A percentile compares a stretch with the other conserved stretches of the same genome.
Conservation (phyloP, 2,113 vertebrate genomes). For the Pelecanoides urinatrix region DNA sequence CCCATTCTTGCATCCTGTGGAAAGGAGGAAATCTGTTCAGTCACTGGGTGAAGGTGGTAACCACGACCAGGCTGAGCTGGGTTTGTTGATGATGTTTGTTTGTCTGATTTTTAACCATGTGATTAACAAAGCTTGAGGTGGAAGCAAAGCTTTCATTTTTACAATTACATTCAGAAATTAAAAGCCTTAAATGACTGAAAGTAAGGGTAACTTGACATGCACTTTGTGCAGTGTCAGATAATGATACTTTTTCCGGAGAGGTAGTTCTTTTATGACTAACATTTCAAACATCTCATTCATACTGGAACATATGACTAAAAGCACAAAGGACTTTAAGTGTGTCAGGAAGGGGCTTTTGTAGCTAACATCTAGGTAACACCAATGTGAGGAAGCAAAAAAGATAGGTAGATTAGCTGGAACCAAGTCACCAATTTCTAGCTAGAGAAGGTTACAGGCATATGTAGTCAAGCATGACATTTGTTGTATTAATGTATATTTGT, state of each 20-base stretch:
- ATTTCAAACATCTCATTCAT: background rate
- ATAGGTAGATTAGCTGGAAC: background rate
- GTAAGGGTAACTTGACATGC: background rate
- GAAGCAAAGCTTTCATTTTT: slow-evolving; percentile 36
- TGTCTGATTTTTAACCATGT: background rate
- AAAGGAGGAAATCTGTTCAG: background rate
- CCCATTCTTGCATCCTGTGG: background rate
- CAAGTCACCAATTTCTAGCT: background rate
- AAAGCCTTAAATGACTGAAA: slow-evolving; percentile 25
- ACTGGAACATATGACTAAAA: background rate
- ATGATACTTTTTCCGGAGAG: slow-evolving; percentile 3
- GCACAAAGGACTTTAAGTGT: background rate
- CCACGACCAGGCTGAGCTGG: background rate
- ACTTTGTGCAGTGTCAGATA: background rate
- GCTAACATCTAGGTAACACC: background rate
- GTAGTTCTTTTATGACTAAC: slow-evolving; percentile 12
- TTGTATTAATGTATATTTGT: background rate
- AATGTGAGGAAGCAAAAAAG: background rate
- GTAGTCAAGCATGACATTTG: background rate
- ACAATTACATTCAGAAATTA: slow-evolving; percentile 9
- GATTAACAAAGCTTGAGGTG: background rate
- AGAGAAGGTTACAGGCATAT: background rate
- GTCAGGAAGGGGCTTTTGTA: background rate
- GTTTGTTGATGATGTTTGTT: background rate
- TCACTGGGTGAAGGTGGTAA: background rate